Evolutionary conservation across 2,797 vertebrate genomes (phyloP).

Genomic region (Xenops minutus): DNA sequence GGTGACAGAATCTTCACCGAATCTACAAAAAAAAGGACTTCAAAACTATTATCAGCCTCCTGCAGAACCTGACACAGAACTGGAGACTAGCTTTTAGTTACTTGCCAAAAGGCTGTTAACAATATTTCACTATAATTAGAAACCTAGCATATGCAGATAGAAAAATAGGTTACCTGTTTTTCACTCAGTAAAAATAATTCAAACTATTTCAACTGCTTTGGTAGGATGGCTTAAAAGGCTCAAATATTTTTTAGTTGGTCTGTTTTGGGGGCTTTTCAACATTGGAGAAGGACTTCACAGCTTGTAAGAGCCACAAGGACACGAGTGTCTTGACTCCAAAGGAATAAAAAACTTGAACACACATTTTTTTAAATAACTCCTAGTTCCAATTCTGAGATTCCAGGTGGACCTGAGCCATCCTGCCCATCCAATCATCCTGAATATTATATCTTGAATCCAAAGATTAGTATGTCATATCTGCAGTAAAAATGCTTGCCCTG

Average conservation of each 20-base stretch:
- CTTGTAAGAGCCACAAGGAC: not conserved
- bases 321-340: not conserved
- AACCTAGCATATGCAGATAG: not conserved
- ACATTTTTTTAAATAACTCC: not conserved
- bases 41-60: not conserved
- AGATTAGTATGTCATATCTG: not conserved
- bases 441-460: not conserved
- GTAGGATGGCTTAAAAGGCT: not conserved
- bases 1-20: not conserved
- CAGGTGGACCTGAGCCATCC: not conserved
- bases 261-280: not conserved
- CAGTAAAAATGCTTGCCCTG: not conserved
- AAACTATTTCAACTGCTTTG: not conserved
- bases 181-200: not conserved
- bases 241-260: not conserved
- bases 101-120: not conserved
- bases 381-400: not conserved
- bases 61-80: not conserved
- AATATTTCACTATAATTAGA: not conserved
- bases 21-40: not conserved
- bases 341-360: not conserved
- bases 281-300: not conserved
- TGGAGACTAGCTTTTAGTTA: not conserved
- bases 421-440: not conserved
- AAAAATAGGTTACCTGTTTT: not conserved